A percentile compares a stretch with the other conserved stretches of the same genome.
Evolutionary conservation across 2,113 vertebrate genomes (phyloP).

Genomic region (Noturus placidus): DNA sequence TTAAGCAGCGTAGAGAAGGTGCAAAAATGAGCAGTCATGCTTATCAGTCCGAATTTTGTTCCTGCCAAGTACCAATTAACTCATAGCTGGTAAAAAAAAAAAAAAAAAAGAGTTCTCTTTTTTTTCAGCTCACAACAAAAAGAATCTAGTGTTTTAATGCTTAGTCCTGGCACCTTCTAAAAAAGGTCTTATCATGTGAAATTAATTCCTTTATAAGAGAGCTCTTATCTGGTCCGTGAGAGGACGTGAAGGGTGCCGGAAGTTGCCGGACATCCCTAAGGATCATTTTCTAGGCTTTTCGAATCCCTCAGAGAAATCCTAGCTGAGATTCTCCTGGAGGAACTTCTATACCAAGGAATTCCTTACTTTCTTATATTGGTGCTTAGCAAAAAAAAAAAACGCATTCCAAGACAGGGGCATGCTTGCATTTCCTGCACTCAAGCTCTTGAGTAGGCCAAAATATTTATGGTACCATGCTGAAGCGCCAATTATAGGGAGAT

Average conservation of each 20-base stretch:
- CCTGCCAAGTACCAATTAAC: background rate
- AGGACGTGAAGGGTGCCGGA: constrained; percentile 32
- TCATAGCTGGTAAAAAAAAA: background rate
- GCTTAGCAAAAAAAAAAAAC: background rate
- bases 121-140: background rate
- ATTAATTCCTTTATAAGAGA: constrained; percentile 63
- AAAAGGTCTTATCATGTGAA: constrained; percentile 52
- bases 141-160: constrained; percentile 49
- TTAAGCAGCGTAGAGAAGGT: background rate
- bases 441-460: background rate
- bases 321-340: constrained; percentile 42
- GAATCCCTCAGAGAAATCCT: constrained; percentile 57
- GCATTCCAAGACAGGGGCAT: background rate
- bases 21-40: background rate
- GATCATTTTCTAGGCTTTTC: constrained; percentile 55
- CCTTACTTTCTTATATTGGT: constrained; percentile 35
- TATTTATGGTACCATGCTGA: constrained; percentile 31
- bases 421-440: background rate
- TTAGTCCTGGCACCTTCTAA: constrained; percentile 39
- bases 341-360: constrained; percentile 53
- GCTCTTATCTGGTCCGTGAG: constrained; percentile 54
- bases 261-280: constrained; percentile 57
- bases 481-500: background rate
- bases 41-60: background rate
- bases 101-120: background rate